Evolutionary conservation across 2,888 invertebrate species (phyloP), one percentile per base, ranked within the genome.

Genomic region (Cyclophora albipunctata): DNA sequence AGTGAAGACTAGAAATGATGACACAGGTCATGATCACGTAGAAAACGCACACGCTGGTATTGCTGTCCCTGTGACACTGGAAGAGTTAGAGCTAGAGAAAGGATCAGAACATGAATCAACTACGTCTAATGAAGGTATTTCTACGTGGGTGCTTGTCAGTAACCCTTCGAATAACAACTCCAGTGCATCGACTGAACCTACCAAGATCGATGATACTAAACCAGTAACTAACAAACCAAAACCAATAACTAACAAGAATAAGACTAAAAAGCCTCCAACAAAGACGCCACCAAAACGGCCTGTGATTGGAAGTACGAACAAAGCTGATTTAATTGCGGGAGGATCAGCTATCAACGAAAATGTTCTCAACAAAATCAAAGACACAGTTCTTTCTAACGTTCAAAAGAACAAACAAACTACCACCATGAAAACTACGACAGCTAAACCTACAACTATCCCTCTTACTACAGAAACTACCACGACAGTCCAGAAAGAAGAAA

Each of bases 71-170:
- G 78, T 93, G 4, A 90, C 91, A 2, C 88, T 91, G 59, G 92
- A 92, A 59, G 92, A 92, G 54, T 65, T 91, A 1, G 91, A 91
- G 67, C 78, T 86, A 5, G 91, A 91, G 64, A 87, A 83, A 48
- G 90, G 88, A 67, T 70, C 90, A 34, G 75, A 70, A 35, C 63
- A 50, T 42, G 73, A 89, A 64, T 81, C 84, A 50, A 91, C 88
- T 51, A 94, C 89, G 46, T 90, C 90, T 34, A 90, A 90, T 49
- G 91, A 91, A 68, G 93, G 93, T 1, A 88, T 94, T 54, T 94
- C 94, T 0, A 94, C 95, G 0, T 95, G 94, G 95, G 92, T 94
- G 54, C 82, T 94, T 20, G 73, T 95, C 20, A 94, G 93, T 57
- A 86, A 79, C 55, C 81, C 89, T 1, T 60, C 75, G 2, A 80